phyloP scores from a whole-genome alignment of 2,797 vertebrate species.

The Macrochelys suwanniensis region DNA sequence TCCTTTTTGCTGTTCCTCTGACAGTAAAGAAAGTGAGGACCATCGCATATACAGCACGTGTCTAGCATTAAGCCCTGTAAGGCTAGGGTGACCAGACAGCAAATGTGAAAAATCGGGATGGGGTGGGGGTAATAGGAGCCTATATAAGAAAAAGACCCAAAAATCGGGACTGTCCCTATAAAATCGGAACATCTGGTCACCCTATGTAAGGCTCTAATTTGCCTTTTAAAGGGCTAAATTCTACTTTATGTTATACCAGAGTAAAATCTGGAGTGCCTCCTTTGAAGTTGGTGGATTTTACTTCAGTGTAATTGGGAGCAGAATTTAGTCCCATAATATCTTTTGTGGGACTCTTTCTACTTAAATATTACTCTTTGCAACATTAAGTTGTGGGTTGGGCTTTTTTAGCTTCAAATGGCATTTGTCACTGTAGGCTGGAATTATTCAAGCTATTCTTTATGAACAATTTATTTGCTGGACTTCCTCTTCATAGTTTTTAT shows the following conservation, averaged over 20 bases:
- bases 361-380: background rate
- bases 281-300: background rate
- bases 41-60: background rate
- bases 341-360: background rate
- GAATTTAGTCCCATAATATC: background rate
- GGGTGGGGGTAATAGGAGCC: too few relatives aligned
- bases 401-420: background rate
- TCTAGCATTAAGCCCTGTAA: conserved; percentile 25
- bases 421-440: background rate
- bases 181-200: too few relatives aligned
- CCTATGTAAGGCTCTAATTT: conserved; percentile 3
- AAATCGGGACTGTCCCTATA: too few relatives aligned
- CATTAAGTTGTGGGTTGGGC: background rate
- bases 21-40: background rate
- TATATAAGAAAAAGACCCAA: too few relatives aligned
- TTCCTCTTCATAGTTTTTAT: background rate
- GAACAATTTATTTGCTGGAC: background rate
- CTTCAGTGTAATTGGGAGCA: background rate
- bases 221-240: conserved; percentile 1
- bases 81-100: too few relatives aligned
- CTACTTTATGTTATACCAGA: conserved; percentile 34
- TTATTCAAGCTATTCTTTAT: background rate
- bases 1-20: conserved; percentile 1
- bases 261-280: background rate
- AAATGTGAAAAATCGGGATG: too few relatives aligned